These are phyloP conservation scores for Pemphredon lugubris DNA, from an alignment of 2,888 invertebrate species.

Conservation along the genomic window DNA sequence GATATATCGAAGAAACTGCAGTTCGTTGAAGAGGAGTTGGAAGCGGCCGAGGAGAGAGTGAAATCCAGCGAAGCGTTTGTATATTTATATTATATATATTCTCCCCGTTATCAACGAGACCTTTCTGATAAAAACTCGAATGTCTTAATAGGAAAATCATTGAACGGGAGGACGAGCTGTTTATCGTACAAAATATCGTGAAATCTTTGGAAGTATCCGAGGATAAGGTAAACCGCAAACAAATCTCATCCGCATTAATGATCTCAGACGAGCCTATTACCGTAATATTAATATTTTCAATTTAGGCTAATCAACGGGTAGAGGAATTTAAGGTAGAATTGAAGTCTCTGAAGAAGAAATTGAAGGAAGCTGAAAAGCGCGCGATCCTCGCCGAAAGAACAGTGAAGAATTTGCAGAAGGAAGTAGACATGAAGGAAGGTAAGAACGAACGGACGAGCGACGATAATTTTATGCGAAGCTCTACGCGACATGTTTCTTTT, in stretches of 20 bases:
- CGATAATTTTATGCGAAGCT: background rate
- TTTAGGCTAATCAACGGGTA: slow-evolving; percentile 79
- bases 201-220: slow-evolving; percentile 80
- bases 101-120: background rate
- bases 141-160: slow-evolving; percentile 74
- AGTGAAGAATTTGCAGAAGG: slow-evolving; percentile 75
- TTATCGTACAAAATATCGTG: slow-evolving; percentile 80
- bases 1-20: slow-evolving; percentile 87
- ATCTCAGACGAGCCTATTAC: background rate
- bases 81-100: slow-evolving; percentile 25
- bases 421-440: slow-evolving; percentile 79
- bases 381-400: slow-evolving; percentile 77
- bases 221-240: slow-evolving; percentile 71
- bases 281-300: slow-evolving; percentile 12
- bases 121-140: background rate
- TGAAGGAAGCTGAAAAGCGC: slow-evolving; percentile 78
- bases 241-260: background rate
- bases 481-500: background rate
- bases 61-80: slow-evolving; percentile 85
- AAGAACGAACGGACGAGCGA: slow-evolving; percentile 9
- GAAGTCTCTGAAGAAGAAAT: slow-evolving; percentile 73
- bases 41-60: slow-evolving; percentile 87
- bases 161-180: slow-evolving; percentile 79
- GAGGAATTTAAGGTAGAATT: slow-evolving; percentile 78
- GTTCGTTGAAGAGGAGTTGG: slow-evolving; percentile 87